Percentiles rank a stretch among this genome's conserved stretches.
Conservation (phyloP, 2,797 vertebrate species). For the Holocentrus rufus region DNA sequence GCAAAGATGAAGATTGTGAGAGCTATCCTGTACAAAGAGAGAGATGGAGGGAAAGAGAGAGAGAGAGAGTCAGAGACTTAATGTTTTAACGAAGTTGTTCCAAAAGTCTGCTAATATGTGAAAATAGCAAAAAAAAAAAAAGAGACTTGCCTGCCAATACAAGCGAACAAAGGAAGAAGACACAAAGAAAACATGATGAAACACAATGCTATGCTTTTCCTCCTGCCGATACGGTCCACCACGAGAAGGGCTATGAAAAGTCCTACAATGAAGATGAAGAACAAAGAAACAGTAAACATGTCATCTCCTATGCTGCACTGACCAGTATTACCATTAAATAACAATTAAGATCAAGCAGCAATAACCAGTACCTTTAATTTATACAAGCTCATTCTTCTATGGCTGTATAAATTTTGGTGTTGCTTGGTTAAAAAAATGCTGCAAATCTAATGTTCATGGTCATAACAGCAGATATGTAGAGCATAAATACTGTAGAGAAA, state of each 20-base stretch:
- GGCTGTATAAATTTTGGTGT: too few species aligned
- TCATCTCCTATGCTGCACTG: neutral
- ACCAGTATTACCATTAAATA: too few species aligned
- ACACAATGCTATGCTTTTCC: conserved; percentile 90
- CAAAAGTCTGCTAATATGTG: neutral
- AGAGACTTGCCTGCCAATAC: conserved; percentile 86
- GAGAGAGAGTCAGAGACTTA: neutral
- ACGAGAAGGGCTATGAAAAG: conserved; percentile 84
- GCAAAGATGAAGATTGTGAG: conserved; percentile 91
- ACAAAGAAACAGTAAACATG: neutral
- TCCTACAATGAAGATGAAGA: conserved; percentile 75
- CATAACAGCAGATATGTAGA: too few species aligned
- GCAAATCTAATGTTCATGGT: too few species aligned
- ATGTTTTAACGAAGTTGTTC: neutral
- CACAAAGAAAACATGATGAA: conserved; percentile 87
- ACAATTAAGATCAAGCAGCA: too few species aligned
- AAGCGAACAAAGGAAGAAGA: conserved; percentile 87
- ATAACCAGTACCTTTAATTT: neutral
- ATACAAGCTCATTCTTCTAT: too few species aligned
- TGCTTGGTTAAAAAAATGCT: too few species aligned
- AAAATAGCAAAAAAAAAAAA: too few species aligned
- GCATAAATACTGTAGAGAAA: too few species aligned
- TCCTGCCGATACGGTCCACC: conserved; percentile 89
- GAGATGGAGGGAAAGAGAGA: conserved; percentile 10
- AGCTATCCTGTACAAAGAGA: conserved; percentile 63